Evolutionary conservation across 2,888 invertebrate species (phyloP).

Genomic region (Tricholauxania praeusta): DNA sequence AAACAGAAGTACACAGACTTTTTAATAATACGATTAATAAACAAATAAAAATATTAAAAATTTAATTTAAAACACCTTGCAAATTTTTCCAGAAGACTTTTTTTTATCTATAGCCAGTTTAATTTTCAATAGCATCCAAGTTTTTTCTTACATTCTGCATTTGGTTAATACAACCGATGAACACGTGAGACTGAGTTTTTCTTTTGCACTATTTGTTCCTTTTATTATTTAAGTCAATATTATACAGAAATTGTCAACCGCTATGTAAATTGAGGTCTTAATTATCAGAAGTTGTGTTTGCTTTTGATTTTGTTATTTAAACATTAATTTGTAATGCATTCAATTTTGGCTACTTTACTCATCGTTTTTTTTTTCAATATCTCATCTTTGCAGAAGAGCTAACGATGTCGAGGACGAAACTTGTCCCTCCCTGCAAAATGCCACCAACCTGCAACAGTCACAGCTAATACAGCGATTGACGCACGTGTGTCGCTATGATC

Average conservation of each 20-base stretch:
- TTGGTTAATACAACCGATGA: too few species aligned
- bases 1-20: background rate
- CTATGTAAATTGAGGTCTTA: background rate
- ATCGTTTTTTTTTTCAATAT: too few species aligned
- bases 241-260: conserved; percentile 2
- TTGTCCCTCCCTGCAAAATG: conserved; percentile 59
- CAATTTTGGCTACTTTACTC: background rate
- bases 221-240: background rate
- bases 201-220: background rate
- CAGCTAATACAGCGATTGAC: conserved; percentile 63
- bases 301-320: background rate
- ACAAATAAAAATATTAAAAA: conserved; percentile 25
- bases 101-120: too few species aligned
- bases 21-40: background rate
- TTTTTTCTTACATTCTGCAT: too few species aligned
- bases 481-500: conserved; percentile 65
- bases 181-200: too few species aligned
- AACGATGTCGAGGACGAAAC: conserved; percentile 53
- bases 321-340: background rate
- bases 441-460: conserved; percentile 60
- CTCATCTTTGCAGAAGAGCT: conserved; percentile 46
- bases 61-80: background rate
- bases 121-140: too few species aligned
- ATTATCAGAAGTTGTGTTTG: background rate
- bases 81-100: too few species aligned